Conservation (phyloP, 2,797 vertebrate species). For the Myiothlypis chrysogaster region DNA sequence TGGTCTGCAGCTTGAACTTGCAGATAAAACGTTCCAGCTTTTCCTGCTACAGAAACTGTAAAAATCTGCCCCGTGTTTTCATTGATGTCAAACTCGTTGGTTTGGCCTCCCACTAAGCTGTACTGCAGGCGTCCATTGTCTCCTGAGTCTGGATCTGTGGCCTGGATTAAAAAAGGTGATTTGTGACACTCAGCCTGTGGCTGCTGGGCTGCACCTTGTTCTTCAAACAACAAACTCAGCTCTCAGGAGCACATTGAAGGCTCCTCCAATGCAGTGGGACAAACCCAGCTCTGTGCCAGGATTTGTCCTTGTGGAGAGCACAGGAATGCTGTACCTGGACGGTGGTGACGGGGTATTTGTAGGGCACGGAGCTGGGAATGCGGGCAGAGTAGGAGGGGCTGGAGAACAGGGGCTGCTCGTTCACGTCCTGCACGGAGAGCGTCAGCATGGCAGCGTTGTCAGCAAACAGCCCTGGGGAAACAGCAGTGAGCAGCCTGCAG, state of each 20-base stretch:
- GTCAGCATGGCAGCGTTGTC: constrained; percentile 35
- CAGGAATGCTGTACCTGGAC: constrained; percentile 71
- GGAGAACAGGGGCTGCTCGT: constrained; percentile 74
- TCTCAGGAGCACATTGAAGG: background rate
- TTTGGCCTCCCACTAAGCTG: constrained; percentile 51
- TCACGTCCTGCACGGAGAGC: constrained; percentile 45
- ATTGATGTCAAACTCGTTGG: constrained; percentile 67
- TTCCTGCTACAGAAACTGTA: constrained; percentile 64
- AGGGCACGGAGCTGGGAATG: constrained; percentile 71
- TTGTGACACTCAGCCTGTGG: background rate
- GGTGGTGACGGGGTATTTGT: constrained; percentile 67
- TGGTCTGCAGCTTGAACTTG: constrained; percentile 73
- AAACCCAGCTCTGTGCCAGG: background rate
- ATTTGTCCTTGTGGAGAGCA: background rate
- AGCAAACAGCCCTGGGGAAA: constrained; percentile 12
- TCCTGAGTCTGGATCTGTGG: constrained; percentile 74
- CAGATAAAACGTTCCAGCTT: constrained; percentile 9
- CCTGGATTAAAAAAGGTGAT: constrained; percentile 58
- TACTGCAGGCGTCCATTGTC: constrained; percentile 70
- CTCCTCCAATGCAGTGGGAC: background rate
- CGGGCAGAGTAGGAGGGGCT: constrained; percentile 48
- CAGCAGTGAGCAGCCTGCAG: background rate
- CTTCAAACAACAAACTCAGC: background rate
- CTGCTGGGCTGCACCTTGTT: background rate
- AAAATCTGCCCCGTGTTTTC: constrained; percentile 75